Base-by-base conservation (phyloP, 37 sponge, comb jelly and placozoan species). In the Beroe forskalii region DNA sequence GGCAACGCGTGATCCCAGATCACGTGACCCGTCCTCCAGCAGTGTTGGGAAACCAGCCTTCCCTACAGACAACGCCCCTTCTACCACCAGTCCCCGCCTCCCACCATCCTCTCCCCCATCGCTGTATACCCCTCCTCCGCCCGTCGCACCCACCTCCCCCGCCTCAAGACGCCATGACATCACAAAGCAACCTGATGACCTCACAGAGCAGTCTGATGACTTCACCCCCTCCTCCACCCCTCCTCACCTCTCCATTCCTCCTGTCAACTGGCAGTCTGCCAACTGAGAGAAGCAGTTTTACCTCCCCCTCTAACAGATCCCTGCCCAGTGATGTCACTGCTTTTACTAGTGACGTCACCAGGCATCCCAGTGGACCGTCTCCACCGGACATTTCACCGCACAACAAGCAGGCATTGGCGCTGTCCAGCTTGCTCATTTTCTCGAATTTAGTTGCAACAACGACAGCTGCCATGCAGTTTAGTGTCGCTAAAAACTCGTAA, bases 391-490 rank as follows among this genome's bases (percentile, higher is more conserved):
- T 48, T 48, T 69, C 72, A 19, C 72, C 72, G 14, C 33, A 69
- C 9, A 27, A 69, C 72, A 69, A 69, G 17, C 72, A 69, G 17
- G 27, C 27, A 6, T 17, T 69, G 9, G 72, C 72, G 12, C 38
- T 69, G 0, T 69, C 72, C 38, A 69, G 72, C 32, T 17, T 69
- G 38, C 38, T 69, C 37, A 69, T 69, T 32, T 69, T 69, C 38
- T 69, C 72, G 27, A 69, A 69, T 36, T 35, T 69, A 36, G 39
- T 69, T 27, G 72, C 72, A 35, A 69, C 72, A 2, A 69, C 72
- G 17, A 69, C 72, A 3, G 72, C 72, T 20, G 72, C 72, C 8
- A 69, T 69, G 72, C 35, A 32, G 19, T 69, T 69, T 69, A 36
- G 32, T 32, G 72, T 69, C 17, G 72, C 72, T 12, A 48, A 48